Evolutionary conservation across 1,140 invertebrate genomes (phyloP), one percentile per base, ranked within the genome.

Genomic region (Drusus annulatus): DNA sequence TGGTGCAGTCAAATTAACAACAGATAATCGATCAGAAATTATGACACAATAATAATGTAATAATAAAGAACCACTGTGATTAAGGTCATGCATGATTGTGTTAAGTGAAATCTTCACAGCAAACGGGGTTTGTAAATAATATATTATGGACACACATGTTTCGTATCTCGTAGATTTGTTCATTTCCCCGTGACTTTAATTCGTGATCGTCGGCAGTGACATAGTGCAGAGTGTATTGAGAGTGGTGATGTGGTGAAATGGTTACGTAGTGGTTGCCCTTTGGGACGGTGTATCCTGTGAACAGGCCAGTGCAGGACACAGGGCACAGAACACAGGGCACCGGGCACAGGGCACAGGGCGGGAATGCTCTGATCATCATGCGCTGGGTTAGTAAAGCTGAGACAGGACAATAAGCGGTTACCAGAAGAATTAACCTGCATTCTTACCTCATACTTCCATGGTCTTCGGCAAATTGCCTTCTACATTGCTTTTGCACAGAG

Each of bases 401-500:
- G 79, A 76, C 68, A 36, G 65, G 78, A 79, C 76, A 79, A 50
- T 25, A 73, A 83, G 77, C 74, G 78, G 50, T 80, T 62, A 58
- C 51, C 15, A 68, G 19, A 62, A 76, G 79, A 76, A 21, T 74
- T 71, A 78, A 83, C 73, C 50, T 71, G 74, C 79, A 76, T 77
- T 79, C 82, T 83, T 79, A 83, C 82, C 82, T 83, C 74, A 31
- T 71, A 58, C 68, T 54, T 75, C 78, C 56, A 52, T 21, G 16
- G 54, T 60, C 74, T 76, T 45, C 65, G 54, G 54, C 58, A 71
- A 58, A 76, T 51, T 62, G 74, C 71, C 25, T 19, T 50, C 65
- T 54, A 69, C 60, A 52, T 52, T 50, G 13, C 76, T 54, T 56
- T 69, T 52, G 8, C 56, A 45, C 31, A 36, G 31, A 36, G 31